Percentiles rank a stretch among this genome's conserved stretches.
Conservation (phyloP, 2,888 invertebrate species). For the Spodoptera picta region DNA sequence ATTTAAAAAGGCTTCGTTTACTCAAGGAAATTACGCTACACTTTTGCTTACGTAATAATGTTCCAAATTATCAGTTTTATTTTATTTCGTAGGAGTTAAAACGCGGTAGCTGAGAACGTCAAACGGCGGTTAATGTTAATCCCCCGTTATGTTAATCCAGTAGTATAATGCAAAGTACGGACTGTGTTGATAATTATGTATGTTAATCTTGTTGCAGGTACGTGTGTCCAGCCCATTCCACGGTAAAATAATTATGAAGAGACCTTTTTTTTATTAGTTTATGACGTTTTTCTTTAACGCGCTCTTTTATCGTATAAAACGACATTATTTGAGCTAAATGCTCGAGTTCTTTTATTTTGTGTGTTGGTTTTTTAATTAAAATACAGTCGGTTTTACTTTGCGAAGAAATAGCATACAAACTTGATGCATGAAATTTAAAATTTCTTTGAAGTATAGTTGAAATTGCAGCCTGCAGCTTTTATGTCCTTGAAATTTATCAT, state of each 20-base stretch:
- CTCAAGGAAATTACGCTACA: neutral
- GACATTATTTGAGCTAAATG: slow-evolving; percentile 19
- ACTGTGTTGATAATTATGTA: slow-evolving; percentile 46
- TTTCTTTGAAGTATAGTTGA: too few relatives aligned
- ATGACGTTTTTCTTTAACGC: slow-evolving; percentile 32
- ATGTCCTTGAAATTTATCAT: too few relatives aligned
- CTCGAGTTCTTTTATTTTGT: slow-evolving; percentile 1
- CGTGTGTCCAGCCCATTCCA: slow-evolving; percentile 40
- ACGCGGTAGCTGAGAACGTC: slow-evolving; percentile 3
- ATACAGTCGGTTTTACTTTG: neutral
- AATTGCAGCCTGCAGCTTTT: too few relatives aligned
- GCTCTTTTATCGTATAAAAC: slow-evolving; percentile 30
- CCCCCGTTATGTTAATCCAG: slow-evolving; percentile 35
- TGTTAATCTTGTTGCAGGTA: slow-evolving; percentile 63
- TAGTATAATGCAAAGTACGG: slow-evolving; percentile 30
- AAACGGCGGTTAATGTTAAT: slow-evolving; percentile 35
- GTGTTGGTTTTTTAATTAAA: too few relatives aligned
- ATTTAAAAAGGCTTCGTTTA: too few relatives aligned
- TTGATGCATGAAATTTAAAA: too few relatives aligned
- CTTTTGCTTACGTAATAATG: neutral
- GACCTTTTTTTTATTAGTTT: slow-evolving; percentile 47
- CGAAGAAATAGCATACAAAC: neutral
- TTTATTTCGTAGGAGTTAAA: neutral
- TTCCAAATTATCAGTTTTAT: slow-evolving; percentile 1
- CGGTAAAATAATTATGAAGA: slow-evolving; percentile 50